Percentiles rank a stretch among this genome's conserved stretches.
phyloP scores from a whole-genome alignment of 2,113 vertebrate species.

The Tursiops truncatus region DNA sequence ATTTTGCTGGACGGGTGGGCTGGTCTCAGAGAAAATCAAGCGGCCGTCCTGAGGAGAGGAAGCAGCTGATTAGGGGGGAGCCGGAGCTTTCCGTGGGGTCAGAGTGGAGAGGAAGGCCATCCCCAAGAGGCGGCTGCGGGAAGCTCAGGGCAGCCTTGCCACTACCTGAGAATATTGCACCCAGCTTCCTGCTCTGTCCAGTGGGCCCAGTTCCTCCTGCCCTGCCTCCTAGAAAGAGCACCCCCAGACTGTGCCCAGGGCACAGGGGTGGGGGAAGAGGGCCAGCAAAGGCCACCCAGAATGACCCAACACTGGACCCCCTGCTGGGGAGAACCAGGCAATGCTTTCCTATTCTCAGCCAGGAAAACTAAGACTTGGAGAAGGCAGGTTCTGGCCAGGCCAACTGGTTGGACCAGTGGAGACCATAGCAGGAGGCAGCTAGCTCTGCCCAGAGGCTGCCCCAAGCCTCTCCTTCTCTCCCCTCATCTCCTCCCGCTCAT shows the following conservation, averaged over 20 bases:
- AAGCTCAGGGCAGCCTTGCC: neutral
- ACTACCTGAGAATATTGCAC: neutral
- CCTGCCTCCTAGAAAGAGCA: neutral
- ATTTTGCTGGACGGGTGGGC: constrained; percentile 91
- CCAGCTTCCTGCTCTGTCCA: neutral
- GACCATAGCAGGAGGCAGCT: neutral
- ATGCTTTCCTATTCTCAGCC: neutral
- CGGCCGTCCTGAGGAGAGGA: constrained; percentile 62
- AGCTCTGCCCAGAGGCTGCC: neutral
- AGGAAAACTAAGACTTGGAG: neutral
- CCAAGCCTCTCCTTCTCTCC: neutral
- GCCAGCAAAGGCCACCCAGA: neutral
- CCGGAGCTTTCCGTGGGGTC: neutral
- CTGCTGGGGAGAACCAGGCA: neutral
- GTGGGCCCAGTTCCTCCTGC: neutral
- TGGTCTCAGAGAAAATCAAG: constrained; percentile 82
- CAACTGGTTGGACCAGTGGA: neutral
- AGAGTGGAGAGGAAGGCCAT: neutral
- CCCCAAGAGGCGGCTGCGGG: neutral
- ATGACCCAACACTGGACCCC: neutral
- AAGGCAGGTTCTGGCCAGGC: neutral
- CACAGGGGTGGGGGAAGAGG: neutral
- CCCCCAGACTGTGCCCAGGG: no score
- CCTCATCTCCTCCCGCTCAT: neutral
- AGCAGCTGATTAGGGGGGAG: constrained; percentile 54